phyloP scores from a whole-genome alignment of 1,140 invertebrate genomes.

The Drosophila parabipectinata region DNA sequence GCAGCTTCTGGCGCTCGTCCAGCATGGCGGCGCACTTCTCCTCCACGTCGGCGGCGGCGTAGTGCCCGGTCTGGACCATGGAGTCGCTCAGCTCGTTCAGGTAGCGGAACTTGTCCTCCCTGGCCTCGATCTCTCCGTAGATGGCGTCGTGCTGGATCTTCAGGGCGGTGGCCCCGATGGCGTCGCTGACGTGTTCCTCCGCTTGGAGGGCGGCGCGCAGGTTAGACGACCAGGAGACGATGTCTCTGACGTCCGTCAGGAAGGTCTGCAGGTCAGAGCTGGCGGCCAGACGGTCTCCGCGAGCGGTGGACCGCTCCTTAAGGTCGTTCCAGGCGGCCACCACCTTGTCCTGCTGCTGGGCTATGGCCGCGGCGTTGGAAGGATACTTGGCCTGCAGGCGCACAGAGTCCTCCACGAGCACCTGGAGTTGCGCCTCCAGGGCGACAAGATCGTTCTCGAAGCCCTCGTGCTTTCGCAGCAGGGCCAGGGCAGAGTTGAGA shows the following conservation, averaged over 20 bases:
- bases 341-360: conserved; percentile 92
- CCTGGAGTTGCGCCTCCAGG: conserved; percentile 95
- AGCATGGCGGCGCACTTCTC: conserved; percentile 91
- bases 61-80: conserved; percentile 94
- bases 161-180: conserved; percentile 93
- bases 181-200: conserved; percentile 93
- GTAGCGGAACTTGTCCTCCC: conserved; percentile 93
- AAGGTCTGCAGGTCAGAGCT: conserved; percentile 96
- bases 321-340: conserved; percentile 94
- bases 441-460: conserved; percentile 98
- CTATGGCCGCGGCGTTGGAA: conserved; percentile 95
- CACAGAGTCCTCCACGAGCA: conserved; percentile 95
- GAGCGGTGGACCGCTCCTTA: conserved; percentile 91
- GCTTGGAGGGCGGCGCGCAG: conserved; percentile 91
- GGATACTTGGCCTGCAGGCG: conserved; percentile 95
- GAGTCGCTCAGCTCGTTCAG: conserved; percentile 92
- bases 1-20: conserved; percentile 91
- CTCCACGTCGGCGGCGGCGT: conserved; percentile 91
- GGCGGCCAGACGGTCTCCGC: conserved; percentile 92
- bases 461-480: conserved; percentile 95
- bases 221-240: conserved; percentile 94
- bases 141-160: conserved; percentile 96
- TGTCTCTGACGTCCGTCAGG: conserved; percentile 91
- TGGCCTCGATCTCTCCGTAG: conserved; percentile 96
- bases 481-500: conserved; percentile 92